A percentile compares a stretch with the other conserved stretches of the same genome.
Conservation (phyloP, 2,113 vertebrate genomes). For the Lontra canadensis region DNA sequence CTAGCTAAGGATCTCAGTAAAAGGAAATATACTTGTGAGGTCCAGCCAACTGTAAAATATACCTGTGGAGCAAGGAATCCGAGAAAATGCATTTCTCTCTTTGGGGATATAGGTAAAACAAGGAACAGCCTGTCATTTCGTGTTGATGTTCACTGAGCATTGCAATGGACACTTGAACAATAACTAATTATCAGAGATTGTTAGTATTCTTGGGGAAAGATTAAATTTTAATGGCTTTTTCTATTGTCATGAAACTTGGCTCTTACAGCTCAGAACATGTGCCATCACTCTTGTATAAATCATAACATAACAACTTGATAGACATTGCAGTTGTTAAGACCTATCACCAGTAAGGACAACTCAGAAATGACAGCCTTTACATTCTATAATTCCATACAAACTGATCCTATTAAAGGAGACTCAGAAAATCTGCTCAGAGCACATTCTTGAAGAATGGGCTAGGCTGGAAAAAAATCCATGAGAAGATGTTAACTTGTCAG, state of each 20-base stretch:
- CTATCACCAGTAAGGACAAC: background rate
- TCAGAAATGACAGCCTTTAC: background rate
- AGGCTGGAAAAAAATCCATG: background rate
- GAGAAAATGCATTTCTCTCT: background rate
- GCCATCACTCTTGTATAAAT: background rate
- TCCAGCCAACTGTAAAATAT: background rate
- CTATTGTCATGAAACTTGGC: background rate
- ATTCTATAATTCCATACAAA: background rate
- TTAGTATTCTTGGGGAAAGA: conserved; percentile 1
- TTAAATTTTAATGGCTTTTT: background rate
- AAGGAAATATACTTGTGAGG: background rate
- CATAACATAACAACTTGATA: background rate
- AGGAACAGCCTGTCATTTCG: background rate
- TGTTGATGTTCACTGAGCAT: background rate
- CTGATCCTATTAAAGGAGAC: background rate
- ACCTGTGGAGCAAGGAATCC: background rate
- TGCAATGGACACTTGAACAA: background rate
- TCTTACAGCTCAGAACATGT: background rate
- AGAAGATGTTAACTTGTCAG: background rate
- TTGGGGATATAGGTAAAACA: background rate
- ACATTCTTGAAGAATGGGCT: background rate
- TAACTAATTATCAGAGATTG: background rate
- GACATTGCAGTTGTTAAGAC: background rate
- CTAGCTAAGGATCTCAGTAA: background rate
- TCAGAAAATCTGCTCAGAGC: background rate